Evolutionary conservation across 2,797 vertebrate genomes (phyloP).

Genomic region (Pagetopsis macropterus): DNA sequence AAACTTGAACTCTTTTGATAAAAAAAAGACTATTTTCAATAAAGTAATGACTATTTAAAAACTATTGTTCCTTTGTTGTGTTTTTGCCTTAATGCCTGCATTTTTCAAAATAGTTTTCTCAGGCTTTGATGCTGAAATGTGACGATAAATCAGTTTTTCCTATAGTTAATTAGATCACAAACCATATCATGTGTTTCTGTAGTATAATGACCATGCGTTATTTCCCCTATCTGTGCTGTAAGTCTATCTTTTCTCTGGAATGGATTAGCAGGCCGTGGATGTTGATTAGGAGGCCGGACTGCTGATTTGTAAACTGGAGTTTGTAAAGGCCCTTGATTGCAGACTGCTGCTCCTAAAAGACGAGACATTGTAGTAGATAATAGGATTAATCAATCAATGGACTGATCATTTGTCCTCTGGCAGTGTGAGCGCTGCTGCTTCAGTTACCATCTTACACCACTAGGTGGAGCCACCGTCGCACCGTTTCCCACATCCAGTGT

Average conservation of each 20-base stretch:
- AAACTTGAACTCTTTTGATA: slow-evolving; percentile 75
- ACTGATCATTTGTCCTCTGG: background rate
- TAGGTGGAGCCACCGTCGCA: slow-evolving; percentile 56
- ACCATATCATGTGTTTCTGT: too few species aligned
- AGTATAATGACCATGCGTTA: background rate
- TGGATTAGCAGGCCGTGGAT: background rate
- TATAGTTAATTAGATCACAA: background rate
- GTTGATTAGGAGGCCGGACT: background rate
- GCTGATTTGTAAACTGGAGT: slow-evolving; percentile 8
- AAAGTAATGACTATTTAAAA: slow-evolving; percentile 34
- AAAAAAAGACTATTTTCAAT: slow-evolving; percentile 67
- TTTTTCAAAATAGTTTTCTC: background rate
- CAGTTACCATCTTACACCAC: slow-evolving; percentile 6
- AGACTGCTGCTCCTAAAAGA: slow-evolving; percentile 2
- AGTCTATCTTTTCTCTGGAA: background rate
- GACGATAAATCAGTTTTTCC: too few species aligned
- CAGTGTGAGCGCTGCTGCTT: background rate
- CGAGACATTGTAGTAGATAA: slow-evolving; percentile 21
- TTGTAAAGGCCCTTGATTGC: slow-evolving; percentile 9
- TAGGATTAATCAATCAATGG: slow-evolving; percentile 13
- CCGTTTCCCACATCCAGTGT: background rate
- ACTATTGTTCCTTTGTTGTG: background rate
- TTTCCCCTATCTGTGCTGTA: background rate
- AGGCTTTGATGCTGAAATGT: background rate
- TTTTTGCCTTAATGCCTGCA: background rate